Conservation (phyloP, 2,113 vertebrate species). For the Hydrolagus affinis region DNA sequence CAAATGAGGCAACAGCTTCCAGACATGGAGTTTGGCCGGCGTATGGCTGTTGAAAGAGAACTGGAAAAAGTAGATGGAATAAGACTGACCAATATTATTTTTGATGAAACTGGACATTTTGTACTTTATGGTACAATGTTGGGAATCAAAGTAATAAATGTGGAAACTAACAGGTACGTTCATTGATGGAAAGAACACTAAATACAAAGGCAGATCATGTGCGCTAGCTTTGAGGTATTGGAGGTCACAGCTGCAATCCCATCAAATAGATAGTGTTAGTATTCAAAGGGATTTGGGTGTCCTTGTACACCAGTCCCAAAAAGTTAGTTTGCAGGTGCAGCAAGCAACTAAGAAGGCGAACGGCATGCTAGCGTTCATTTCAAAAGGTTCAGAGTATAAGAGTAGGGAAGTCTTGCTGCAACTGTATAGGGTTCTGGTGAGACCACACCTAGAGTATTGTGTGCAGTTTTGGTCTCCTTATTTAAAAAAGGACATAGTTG, state of each 20-base stretch:
- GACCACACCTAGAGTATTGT: too few relatives aligned
- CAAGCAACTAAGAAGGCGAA: too few relatives aligned
- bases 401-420: too few relatives aligned
- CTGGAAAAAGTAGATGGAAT: conserved; percentile 91
- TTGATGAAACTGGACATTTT: conserved; percentile 96
- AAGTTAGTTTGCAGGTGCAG: too few relatives aligned
- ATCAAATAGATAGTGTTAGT: too few relatives aligned
- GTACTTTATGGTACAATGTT: conserved; percentile 96
- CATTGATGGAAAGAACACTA: neutral
- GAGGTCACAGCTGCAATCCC: neutral
- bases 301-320: too few relatives aligned
- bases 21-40: conserved; percentile 94
- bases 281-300: too few relatives aligned
- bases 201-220: neutral
- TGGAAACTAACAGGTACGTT: conserved; percentile 89
- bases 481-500: too few relatives aligned
- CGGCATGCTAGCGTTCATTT: too few relatives aligned
- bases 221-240: neutral
- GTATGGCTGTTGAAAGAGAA: conserved; percentile 93
- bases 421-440: too few relatives aligned
- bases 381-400: too few relatives aligned
- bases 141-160: conserved; percentile 96
- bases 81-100: conserved; percentile 85
- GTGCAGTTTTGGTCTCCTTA: too few relatives aligned
- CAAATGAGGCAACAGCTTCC: conserved; percentile 97